phyloP scores from a whole-genome alignment of 2,797 vertebrate species.

The Hylomyscus alleni region DNA sequence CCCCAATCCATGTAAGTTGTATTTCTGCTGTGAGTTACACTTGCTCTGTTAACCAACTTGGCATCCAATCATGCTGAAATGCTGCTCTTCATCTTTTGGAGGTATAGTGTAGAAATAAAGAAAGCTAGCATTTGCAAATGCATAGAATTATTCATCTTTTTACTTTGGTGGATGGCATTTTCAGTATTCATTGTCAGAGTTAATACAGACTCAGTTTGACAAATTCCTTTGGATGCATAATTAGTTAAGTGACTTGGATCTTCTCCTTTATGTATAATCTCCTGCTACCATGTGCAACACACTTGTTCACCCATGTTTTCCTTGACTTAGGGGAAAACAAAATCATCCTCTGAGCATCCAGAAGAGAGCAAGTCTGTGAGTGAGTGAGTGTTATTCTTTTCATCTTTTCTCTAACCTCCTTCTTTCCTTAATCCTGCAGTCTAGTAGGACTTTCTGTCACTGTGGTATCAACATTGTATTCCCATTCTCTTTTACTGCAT shows the following conservation, averaged over 20 bases:
- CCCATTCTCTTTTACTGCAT: not conserved
- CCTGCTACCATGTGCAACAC: not conserved
- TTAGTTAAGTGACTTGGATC: slow-evolving; percentile 21
- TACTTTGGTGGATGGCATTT: not conserved
- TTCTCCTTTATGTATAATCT: not conserved
- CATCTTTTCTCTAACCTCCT: not conserved
- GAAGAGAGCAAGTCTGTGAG: not conserved
- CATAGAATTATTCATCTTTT: not conserved
- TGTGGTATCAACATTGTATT: not conserved
- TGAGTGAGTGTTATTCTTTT: not conserved
- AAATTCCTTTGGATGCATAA: slow-evolving; percentile 20
- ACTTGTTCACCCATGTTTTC: not conserved
- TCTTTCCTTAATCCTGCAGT: slow-evolving; percentile 10
- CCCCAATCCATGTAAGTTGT: not conserved
- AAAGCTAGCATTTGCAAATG: not conserved
- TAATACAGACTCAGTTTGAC: not conserved
- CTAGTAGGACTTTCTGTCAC: not conserved
- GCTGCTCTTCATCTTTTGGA: not conserved
- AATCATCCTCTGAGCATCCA: not conserved
- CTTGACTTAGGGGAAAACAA: not conserved
- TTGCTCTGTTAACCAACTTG: slow-evolving; percentile 7
- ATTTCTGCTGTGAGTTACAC: slow-evolving; percentile 14
- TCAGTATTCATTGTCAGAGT: slow-evolving; percentile 31
- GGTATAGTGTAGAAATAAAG: not conserved
- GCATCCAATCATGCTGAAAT: not conserved